phyloP scores from a whole-genome alignment of 2,113 vertebrate species.

The Limanda limanda region DNA sequence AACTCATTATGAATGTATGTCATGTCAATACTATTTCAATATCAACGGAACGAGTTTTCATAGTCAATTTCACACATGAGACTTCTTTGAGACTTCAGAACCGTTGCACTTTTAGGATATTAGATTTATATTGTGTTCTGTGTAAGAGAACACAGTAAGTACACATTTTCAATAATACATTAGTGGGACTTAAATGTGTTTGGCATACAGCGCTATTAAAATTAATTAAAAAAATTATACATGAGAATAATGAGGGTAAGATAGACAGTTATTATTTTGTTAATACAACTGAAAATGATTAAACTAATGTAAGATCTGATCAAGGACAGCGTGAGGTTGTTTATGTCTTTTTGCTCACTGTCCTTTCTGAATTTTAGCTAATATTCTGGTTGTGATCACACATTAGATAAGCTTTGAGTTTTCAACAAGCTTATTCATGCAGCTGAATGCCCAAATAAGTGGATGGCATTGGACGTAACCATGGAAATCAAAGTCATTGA shows the following conservation, averaged over 20 bases:
- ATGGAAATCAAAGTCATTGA: not conserved
- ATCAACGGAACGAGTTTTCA: not conserved
- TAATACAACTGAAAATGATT: too few species aligned
- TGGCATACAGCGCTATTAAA: not conserved
- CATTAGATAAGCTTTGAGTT: not conserved
- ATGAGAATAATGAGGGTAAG: not conserved
- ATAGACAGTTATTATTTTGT: too few species aligned
- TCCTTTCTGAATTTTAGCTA: not conserved
- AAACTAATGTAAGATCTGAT: too few species aligned
- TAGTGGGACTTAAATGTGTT: not conserved
- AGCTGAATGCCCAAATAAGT: too few species aligned
- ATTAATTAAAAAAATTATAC: not conserved
- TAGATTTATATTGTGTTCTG: not conserved
- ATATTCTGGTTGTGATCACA: not conserved
- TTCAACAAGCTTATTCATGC: too few species aligned
- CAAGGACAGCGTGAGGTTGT: not conserved
- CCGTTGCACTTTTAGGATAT: not conserved
- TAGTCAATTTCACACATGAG: not conserved
- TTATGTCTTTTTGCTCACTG: not conserved
- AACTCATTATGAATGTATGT: not conserved
- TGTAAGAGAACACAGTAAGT: not conserved
- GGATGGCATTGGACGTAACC: not conserved
- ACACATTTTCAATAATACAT: not conserved
- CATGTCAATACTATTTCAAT: too few species aligned
- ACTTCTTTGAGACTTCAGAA: not conserved